phyloP scores from a whole-genome alignment of 2,797 vertebrate genomes.

The Holocentrus rufus region DNA sequence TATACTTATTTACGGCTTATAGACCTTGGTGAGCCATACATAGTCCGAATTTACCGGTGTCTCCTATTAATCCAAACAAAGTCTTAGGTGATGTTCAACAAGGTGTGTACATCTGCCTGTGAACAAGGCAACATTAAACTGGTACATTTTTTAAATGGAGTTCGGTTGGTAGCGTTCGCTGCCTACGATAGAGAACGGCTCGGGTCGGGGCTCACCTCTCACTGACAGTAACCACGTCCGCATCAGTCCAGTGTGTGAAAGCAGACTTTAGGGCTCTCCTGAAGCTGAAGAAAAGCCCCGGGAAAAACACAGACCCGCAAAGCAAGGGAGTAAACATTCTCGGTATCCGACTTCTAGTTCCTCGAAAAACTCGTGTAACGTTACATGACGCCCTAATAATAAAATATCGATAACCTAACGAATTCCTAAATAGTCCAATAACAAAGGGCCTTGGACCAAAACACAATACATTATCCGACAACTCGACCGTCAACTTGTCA shows the following conservation, averaged over 20 bases:
- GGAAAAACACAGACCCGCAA: constrained; percentile 83
- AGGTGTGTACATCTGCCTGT: too few relatives aligned
- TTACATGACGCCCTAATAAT: not conserved
- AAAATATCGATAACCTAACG: accelerated
- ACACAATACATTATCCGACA: not conserved
- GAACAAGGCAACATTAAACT: not conserved
- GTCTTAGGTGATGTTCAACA: too few relatives aligned
- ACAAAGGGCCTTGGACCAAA: not conserved
- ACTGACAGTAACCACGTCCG: constrained; percentile 83
- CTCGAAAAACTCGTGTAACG: not conserved
- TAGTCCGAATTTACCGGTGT: too few relatives aligned
- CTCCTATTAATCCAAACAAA: too few relatives aligned
- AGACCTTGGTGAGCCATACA: too few relatives aligned
- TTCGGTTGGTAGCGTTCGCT: too few relatives aligned
- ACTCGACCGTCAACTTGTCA: not conserved
- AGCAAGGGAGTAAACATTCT: constrained; percentile 78
- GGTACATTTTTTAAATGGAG: not conserved
- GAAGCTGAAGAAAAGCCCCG: constrained; percentile 82
- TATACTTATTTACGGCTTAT: too few relatives aligned
- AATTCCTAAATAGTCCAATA: not conserved
- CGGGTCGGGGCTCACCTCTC: constrained; percentile 81
- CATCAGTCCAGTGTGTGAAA: constrained; percentile 78
- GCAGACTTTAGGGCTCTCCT: constrained; percentile 72
- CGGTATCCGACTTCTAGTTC: too few relatives aligned
- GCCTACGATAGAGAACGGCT: too few relatives aligned